A percentile compares a stretch with the other conserved stretches of the same genome.
phyloP scores from a whole-genome alignment of 2,113 vertebrate genomes.

The Taxidea taxus region DNA sequence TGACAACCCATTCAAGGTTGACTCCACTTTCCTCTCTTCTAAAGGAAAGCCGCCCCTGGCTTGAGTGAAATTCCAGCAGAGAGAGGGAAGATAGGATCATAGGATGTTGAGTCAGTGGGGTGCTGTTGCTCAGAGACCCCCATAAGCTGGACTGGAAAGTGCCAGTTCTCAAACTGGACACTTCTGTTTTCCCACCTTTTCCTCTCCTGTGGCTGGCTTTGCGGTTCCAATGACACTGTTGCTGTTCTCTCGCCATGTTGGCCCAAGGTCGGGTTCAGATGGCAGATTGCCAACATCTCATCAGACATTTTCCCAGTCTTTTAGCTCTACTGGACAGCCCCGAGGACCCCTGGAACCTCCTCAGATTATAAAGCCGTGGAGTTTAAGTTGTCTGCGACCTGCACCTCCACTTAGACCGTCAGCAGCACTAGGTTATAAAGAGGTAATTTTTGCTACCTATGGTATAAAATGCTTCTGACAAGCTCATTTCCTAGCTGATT shows the following conservation, averaged over 20 bases:
- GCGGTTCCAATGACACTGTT: background rate
- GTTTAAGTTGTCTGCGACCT: constrained; percentile 96
- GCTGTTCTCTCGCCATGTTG: background rate
- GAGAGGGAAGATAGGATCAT: background rate
- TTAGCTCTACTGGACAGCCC: constrained; percentile 82
- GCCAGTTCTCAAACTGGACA: constrained; percentile 22
- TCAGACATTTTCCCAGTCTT: constrained; percentile 84
- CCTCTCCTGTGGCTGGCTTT: constrained; percentile 44
- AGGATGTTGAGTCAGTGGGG: background rate
- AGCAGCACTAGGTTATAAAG: constrained; percentile 96
- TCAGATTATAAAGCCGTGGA: constrained; percentile 96
- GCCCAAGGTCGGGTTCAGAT: constrained; percentile 51
- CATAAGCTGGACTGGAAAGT: background rate
- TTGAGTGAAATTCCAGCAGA: background rate
- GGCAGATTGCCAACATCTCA: constrained; percentile 78
- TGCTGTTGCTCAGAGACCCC: background rate
- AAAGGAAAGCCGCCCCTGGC: background rate
- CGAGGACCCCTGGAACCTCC: constrained; percentile 95
- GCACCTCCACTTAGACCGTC: constrained; percentile 97
- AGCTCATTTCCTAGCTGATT: constrained; percentile 39
- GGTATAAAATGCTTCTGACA: constrained; percentile 61
- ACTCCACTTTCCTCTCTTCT: background rate
- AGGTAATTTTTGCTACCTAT: constrained; percentile 85
- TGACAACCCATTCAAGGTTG: background rate
- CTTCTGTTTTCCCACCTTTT: background rate